A percentile compares a stretch with the other conserved stretches of the same genome.
Conservation (phyloP, 2,113 vertebrate genomes). For the Phodopus roborovskii region DNA sequence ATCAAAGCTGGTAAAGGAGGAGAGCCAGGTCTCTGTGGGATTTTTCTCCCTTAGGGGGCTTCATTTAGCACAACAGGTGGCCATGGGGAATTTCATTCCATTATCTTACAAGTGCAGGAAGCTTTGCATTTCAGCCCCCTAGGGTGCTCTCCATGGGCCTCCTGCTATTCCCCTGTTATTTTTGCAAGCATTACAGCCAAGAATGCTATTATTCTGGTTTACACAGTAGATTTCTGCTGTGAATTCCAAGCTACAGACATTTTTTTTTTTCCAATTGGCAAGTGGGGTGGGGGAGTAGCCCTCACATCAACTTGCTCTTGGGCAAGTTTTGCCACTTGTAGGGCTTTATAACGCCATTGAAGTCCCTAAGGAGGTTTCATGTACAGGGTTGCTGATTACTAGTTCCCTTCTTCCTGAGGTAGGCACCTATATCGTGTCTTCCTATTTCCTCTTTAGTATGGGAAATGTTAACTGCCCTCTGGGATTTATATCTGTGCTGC, state of each 20-base stretch:
- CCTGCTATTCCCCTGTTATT: slow-evolving; percentile 39
- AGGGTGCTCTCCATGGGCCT: background rate
- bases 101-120: slow-evolving; percentile 15
- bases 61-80: slow-evolving; percentile 60
- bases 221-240: slow-evolving; percentile 67
- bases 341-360: slow-evolving; percentile 12
- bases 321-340: background rate
- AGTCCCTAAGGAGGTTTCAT: background rate
- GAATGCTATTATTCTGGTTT: slow-evolving; percentile 49
- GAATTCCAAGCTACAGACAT: background rate
- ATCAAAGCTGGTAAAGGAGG: slow-evolving; percentile 16
- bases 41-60: background rate
- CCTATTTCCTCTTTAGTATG: background rate
- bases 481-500: background rate
- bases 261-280: background rate
- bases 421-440: background rate
- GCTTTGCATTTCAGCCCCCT: slow-evolving; percentile 48
- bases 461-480: background rate
- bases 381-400: slow-evolving; percentile 5
- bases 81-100: background rate
- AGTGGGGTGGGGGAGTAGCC: background rate
- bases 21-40: background rate
- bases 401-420: background rate
- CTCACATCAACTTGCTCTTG: background rate
- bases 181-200: slow-evolving; percentile 45